Evolutionary conservation across 2,888 invertebrate species (phyloP).

Genomic region (Dugesia japonica): DNA sequence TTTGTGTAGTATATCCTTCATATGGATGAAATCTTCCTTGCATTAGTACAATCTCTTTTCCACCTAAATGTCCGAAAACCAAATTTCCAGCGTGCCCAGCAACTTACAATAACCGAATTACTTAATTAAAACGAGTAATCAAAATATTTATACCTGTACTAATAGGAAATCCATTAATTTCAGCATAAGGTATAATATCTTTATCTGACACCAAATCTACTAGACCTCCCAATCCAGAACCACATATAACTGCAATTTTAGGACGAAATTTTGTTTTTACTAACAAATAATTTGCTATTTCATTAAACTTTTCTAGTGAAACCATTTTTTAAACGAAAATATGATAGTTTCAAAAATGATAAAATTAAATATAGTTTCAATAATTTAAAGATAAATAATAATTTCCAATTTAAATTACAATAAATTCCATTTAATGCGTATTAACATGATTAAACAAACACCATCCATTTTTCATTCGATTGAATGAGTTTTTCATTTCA

Average conservation of each 20-base stretch:
- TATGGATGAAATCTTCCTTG: conserved; percentile 86
- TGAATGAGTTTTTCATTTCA: too few relatives aligned
- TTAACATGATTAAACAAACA: too few relatives aligned
- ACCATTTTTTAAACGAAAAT: too few relatives aligned
- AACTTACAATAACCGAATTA: conserved; percentile 49
- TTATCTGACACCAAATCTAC: conserved; percentile 62
- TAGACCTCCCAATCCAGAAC: conserved; percentile 73
- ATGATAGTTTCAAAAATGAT: too few relatives aligned
- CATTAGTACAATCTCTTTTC: conserved; percentile 72
- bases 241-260: conserved; percentile 80
- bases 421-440: too few relatives aligned
- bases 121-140: too few relatives aligned
- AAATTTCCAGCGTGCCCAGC: conserved; percentile 72
- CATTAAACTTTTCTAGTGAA: background rate
- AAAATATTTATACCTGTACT: conserved; percentile 50
- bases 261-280: conserved; percentile 49
- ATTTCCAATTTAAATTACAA: too few relatives aligned
- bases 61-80: conserved; percentile 66
- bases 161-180: conserved; percentile 79
- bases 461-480: too few relatives aligned
- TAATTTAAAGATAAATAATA: too few relatives aligned
- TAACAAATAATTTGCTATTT: background rate
- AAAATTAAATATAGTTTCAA: too few relatives aligned
- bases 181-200: conserved; percentile 64
- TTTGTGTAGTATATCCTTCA: conserved; percentile 44